Evolutionary conservation across 2,113 vertebrate species (phyloP).

Genomic region (Coreoperca whiteheadi): DNA sequence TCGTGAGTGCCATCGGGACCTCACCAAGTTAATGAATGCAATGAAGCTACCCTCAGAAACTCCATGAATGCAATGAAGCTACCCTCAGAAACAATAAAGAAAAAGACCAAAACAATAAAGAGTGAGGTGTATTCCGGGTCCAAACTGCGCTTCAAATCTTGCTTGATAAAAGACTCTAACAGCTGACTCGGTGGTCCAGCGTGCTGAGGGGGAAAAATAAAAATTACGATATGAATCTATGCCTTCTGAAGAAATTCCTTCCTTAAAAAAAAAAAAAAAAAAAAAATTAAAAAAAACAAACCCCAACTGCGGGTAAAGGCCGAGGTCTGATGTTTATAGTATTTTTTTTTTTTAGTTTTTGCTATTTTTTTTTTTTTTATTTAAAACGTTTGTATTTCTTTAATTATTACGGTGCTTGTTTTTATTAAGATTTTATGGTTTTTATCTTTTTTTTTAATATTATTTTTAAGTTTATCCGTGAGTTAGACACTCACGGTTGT

Average conservation of each 20-base stretch:
- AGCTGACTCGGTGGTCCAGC: slow-evolving; percentile 37
- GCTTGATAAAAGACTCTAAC: too few species aligned
- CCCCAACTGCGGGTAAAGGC: slow-evolving; percentile 65
- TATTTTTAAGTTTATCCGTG: slow-evolving; percentile 84
- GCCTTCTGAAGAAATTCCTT: slow-evolving; percentile 35
- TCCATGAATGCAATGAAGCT: slow-evolving; percentile 1
- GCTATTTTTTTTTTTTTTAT: slow-evolving; percentile 75
- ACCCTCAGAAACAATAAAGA: slow-evolving; percentile 5
- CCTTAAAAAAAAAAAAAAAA: too few species aligned
- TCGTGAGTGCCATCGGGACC: slow-evolving; percentile 98
- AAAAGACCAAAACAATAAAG: slow-evolving; percentile 25
- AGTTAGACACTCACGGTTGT: slow-evolving; percentile 86
- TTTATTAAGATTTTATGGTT: slow-evolving; percentile 80
- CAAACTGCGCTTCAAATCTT: slow-evolving; percentile 34
- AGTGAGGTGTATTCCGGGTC: slow-evolving; percentile 19
- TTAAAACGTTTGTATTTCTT: slow-evolving; percentile 61
- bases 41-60: slow-evolving; percentile 6
- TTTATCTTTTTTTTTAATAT: slow-evolving; percentile 81
- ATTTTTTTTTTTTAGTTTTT: slow-evolving; percentile 65
- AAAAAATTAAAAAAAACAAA: too few species aligned
- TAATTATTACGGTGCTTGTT: slow-evolving; percentile 67
- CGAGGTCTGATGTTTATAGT: slow-evolving; percentile 64
- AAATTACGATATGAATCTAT: slow-evolving; percentile 32
- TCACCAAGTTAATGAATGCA: background rate
- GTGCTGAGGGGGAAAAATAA: slow-evolving; percentile 35